Percentiles rank a stretch among this genome's conserved stretches.
Conservation (phyloP, 53 echinoderm and acorn worm genomes). For the Hippasteria phrygiana region DNA sequence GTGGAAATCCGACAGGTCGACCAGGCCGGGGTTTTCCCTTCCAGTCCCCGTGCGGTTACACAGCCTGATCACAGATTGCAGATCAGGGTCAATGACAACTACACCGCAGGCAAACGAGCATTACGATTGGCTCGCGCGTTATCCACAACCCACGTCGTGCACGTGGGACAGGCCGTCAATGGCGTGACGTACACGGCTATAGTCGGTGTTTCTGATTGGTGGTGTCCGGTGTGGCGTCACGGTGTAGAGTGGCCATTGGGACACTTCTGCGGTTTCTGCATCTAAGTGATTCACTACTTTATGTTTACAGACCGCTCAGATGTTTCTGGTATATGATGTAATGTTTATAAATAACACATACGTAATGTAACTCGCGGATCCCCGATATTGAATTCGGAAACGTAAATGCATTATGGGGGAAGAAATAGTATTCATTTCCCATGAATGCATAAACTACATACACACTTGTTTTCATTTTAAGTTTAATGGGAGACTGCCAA, state of each 20-base stretch:
- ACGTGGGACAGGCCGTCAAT: not conserved
- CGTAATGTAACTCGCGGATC: not conserved
- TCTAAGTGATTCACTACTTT: not conserved
- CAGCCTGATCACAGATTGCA: not conserved
- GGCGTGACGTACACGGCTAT: conserved; percentile 2
- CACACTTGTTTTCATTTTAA: too few relatives aligned
- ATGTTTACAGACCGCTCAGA: not conserved
- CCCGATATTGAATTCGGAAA: not conserved
- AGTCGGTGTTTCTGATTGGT: not conserved
- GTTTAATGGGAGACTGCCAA: too few relatives aligned
- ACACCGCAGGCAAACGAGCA: not conserved
- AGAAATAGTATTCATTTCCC: too few relatives aligned
- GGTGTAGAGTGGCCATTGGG: not conserved
- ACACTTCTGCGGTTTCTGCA: not conserved
- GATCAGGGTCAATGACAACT: not conserved
- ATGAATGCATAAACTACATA: too few relatives aligned
- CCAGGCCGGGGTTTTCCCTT: conserved; percentile 19
- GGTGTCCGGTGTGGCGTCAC: not conserved
- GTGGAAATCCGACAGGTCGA: conserved; percentile 13
- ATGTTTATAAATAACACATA: conserved; percentile 16
- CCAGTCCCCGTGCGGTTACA: not conserved
- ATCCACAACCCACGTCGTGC: not conserved
- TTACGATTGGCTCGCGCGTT: not conserved
- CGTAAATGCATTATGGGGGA: not conserved
- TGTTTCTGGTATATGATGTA: not conserved